These are phyloP conservation scores for Homarus gammarus DNA, from an alignment of 2,888 invertebrate genomes.

Conservation along the genomic window DNA sequence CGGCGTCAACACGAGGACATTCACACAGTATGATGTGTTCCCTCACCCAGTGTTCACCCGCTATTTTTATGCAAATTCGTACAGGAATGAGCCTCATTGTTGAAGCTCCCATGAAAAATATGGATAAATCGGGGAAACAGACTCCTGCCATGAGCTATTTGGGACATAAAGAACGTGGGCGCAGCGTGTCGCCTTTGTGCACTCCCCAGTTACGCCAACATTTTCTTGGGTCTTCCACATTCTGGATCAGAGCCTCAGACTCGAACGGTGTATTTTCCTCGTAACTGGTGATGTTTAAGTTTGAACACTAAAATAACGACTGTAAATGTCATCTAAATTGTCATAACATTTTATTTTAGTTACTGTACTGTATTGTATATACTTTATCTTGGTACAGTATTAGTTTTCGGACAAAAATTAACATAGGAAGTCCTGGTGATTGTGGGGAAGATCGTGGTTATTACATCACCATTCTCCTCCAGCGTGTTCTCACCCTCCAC, in stretches of 20 bases:
- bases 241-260: too few species aligned
- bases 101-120: slow-evolving; percentile 13
- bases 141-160: slow-evolving; percentile 25
- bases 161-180: neutral
- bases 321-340: neutral
- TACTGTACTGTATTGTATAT: too few species aligned
- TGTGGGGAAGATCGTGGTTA: neutral
- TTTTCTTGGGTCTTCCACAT: neutral
- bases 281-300: too few species aligned
- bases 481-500: neutral
- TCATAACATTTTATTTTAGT: neutral
- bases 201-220: neutral
- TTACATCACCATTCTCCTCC: neutral
- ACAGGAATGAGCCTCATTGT: slow-evolving; percentile 32
- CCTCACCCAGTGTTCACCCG: neutral
- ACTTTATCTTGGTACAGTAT: too few species aligned
- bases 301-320: too few species aligned
- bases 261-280: too few species aligned
- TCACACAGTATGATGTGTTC: slow-evolving; percentile 17
- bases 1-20: neutral
- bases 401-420: too few species aligned
- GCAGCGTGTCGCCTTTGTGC: slow-evolving; percentile 8
- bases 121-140: slow-evolving; percentile 25
- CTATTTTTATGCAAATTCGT: slow-evolving; percentile 21
- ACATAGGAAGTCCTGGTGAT: neutral